Evolutionary conservation across 2,797 vertebrate species (phyloP).

Genomic region (Monodelphis domestica): DNA sequence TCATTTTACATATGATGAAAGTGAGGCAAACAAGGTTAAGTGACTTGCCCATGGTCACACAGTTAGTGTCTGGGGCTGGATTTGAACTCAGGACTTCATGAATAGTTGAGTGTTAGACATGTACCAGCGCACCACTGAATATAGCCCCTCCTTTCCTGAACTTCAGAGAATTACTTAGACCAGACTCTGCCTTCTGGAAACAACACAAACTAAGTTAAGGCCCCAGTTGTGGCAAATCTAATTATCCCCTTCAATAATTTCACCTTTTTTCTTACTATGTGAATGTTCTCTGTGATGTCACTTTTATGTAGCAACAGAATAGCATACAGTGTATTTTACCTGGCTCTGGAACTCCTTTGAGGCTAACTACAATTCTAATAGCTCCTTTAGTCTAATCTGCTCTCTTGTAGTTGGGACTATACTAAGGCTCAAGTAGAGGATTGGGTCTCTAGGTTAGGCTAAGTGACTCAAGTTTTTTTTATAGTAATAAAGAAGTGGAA

Average conservation of each 20-base stretch:
- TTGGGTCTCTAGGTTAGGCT: not conserved
- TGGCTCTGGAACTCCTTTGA: not conserved
- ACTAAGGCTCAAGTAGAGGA: not conserved
- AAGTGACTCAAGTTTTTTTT: not conserved
- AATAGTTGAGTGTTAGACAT: not conserved
- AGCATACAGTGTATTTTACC: not conserved
- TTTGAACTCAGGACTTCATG: too few relatives aligned
- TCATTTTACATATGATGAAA: too few relatives aligned
- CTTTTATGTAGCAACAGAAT: not conserved
- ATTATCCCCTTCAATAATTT: not conserved
- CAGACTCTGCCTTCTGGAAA: not conserved
- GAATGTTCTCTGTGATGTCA: not conserved
- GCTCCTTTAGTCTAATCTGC: not conserved
- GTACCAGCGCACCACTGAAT: not conserved
- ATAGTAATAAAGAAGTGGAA: not conserved
- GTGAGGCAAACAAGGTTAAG: too few relatives aligned
- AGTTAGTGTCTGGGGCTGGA: too few relatives aligned
- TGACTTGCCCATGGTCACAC: too few relatives aligned
- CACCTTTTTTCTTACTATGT: not conserved
- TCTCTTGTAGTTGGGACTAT: not conserved
- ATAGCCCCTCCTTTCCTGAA: not conserved
- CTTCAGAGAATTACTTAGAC: not conserved
- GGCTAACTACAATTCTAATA: not conserved
- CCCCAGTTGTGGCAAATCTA: not conserved
- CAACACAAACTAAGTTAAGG: not conserved